Evolutionary conservation across 2,113 vertebrate species (phyloP).

Genomic region (Antechinus stuartii): DNA sequence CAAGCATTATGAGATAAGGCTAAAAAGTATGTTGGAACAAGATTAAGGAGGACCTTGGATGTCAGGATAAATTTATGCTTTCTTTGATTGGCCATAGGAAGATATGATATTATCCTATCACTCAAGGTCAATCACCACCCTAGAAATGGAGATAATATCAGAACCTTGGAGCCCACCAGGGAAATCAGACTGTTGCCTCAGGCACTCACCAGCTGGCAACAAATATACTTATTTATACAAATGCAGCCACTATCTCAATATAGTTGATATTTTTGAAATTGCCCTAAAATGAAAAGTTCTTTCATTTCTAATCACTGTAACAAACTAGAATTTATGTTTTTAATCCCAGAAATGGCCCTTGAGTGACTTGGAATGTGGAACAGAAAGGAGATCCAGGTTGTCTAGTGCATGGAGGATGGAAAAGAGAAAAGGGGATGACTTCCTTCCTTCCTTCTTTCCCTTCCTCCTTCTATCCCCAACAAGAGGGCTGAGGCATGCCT

Average conservation of each 20-base stretch:
- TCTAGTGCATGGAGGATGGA: neutral
- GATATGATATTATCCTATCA: neutral
- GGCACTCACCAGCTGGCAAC: neutral
- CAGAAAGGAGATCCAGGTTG: neutral
- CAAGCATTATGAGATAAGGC: neutral
- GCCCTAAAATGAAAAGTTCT: neutral
- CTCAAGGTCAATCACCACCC: neutral
- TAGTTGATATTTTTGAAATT: neutral
- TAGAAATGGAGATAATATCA: neutral
- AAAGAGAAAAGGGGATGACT: neutral
- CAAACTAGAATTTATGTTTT: neutral
- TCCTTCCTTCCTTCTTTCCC: neutral
- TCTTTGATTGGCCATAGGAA: neutral
- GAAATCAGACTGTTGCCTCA: neutral
- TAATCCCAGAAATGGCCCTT: neutral
- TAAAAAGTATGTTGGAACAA: neutral
- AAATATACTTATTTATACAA: neutral
- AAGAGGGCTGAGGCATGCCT: neutral
- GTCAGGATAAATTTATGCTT: neutral
- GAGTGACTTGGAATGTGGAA: neutral
- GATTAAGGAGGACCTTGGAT: neutral
- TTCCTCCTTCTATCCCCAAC: neutral
- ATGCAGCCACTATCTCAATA: neutral
- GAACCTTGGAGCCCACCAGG: neutral
- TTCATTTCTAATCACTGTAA: neutral